Base-by-base conservation (phyloP, 2,113 vertebrate genomes). In the Anser brachyrhynchus region DNA sequence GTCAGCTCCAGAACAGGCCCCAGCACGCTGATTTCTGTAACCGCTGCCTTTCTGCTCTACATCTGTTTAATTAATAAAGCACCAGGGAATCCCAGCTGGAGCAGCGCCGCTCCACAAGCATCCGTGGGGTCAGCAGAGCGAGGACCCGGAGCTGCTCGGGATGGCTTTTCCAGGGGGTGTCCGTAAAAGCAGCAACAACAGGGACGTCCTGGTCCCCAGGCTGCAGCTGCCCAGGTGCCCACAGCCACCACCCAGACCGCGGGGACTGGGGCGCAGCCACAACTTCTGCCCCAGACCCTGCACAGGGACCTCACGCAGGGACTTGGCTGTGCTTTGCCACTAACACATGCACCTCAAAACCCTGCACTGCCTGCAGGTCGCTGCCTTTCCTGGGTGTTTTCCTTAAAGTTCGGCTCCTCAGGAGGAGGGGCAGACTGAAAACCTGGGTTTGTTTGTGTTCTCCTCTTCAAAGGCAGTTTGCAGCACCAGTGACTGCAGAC, bases 281-380 rank as follows among this genome's bases (percentile, higher is more conserved):
- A 31, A 10, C 52, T 52, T 7, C 21, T 1, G 3, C 11, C 25
- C 57, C 72, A 44, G 41, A 23, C 23, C 54, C 23, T 10, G 51
- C 64, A 20, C 0, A 0, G 54, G 22, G 46, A 8, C 51, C 51
- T 26, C 7, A 1, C 8, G 18, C 33, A n/a, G 0, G 3, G 43
- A 17, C 55, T 13, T 44, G 1, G 9, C 37, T 11, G 54, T 2
- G 8, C 10, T 26, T 28, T 2, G 10, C 23, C 55, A 26, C 37
- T 25, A 20, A 35, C 62, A 0, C 1, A 31, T 6, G 66, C 26
- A 8, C 76, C 62, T 75, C 71, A 35, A 54, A 58, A 2, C 7
- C 8, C 66, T 11, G 55, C 23, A 57, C 66, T 52, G 21, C 66
- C n/a, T 23, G 1, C 57, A 44, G 54, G 26, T 13, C 0, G 0